Conservation (phyloP, 2,888 invertebrate genomes). For the Gastrophysa polygoni region DNA sequence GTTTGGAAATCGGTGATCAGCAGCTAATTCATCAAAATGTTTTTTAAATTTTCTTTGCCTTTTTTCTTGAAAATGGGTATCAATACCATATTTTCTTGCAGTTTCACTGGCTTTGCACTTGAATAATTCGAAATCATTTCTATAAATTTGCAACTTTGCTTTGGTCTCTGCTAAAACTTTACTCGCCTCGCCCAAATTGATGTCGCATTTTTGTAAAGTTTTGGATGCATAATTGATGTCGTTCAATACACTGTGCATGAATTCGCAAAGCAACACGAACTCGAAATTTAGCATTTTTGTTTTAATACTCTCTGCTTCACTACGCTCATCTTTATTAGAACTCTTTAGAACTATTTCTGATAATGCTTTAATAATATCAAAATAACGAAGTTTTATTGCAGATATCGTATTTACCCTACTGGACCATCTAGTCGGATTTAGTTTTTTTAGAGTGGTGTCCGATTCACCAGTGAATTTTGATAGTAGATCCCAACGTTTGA, state of each 20-base stretch:
- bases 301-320: too few relatives aligned
- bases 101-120: slow-evolving; percentile 14
- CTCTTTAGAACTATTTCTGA: too few relatives aligned
- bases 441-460: slow-evolving; percentile 41
- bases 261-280: slow-evolving; percentile 23
- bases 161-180: slow-evolving; percentile 11
- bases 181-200: too few relatives aligned
- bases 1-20: too few relatives aligned
- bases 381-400: slow-evolving; percentile 40
- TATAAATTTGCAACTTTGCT: slow-evolving; percentile 17
- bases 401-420: slow-evolving; percentile 39
- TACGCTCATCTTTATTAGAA: too few relatives aligned
- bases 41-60: slow-evolving; percentile 18
- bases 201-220: too few relatives aligned
- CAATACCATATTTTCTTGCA: too few relatives aligned
- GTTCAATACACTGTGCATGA: slow-evolving; percentile 17
- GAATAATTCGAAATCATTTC: slow-evolving; percentile 20
- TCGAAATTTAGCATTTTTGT: too few relatives aligned
- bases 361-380: too few relatives aligned
- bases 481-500: slow-evolving; percentile 43
- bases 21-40: slow-evolving; percentile 18
- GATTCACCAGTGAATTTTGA: slow-evolving; percentile 40
- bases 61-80: too few relatives aligned
- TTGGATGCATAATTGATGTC: slow-evolving; percentile 20
- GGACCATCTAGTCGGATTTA: slow-evolving; percentile 48